Percentiles rank a stretch among this genome's conserved stretches.
Conservation (phyloP, 2,113 vertebrate species). For the Ondatra zibethicus region DNA sequence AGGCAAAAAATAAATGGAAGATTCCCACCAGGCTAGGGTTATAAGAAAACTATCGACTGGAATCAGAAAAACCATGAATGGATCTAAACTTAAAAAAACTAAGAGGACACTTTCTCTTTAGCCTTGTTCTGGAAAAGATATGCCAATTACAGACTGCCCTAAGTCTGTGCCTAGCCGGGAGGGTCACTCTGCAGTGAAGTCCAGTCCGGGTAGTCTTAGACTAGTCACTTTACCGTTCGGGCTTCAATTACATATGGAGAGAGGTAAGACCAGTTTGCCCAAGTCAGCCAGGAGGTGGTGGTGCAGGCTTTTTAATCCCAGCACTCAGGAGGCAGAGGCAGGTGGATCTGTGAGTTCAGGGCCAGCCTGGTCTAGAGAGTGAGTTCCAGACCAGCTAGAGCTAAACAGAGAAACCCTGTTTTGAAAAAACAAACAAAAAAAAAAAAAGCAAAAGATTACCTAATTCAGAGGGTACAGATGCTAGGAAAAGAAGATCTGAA, state of each 20-base stretch:
- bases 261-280: background rate
- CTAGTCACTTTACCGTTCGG: background rate
- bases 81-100: background rate
- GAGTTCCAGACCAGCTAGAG: background rate
- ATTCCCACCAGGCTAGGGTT: background rate
- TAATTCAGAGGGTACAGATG: background rate
- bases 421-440: background rate
- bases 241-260: background rate
- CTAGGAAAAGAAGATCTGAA: background rate
- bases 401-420: background rate
- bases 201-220: background rate
- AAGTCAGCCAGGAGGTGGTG: background rate
- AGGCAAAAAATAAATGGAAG: background rate
- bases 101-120: background rate
- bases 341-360: background rate
- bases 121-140: background rate
- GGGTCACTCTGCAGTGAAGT: background rate
- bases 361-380: background rate
- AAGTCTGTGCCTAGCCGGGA: background rate
- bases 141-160: background rate
- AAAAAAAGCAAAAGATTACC: background rate
- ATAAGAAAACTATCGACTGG: conserved; percentile 52
- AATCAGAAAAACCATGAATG: background rate
- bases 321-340: background rate
- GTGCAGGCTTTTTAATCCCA: background rate